A percentile compares a stretch with the other conserved stretches of the same genome.
phyloP scores from a whole-genome alignment of 2,113 vertebrate species.

The Dicrurus megarhynchus region DNA sequence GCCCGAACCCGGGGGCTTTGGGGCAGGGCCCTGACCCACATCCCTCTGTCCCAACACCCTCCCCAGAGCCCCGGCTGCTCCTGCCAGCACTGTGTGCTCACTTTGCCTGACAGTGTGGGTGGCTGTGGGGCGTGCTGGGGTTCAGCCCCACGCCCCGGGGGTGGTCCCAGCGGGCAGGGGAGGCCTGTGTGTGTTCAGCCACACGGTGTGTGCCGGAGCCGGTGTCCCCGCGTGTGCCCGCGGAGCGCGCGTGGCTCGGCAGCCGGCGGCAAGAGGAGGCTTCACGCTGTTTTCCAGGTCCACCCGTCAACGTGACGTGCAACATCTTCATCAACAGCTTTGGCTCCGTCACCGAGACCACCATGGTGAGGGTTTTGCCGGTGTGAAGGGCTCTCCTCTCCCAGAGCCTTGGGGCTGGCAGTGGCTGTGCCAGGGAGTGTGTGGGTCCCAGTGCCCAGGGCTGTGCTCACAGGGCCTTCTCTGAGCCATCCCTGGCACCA shows the following conservation, averaged over 20 bases:
- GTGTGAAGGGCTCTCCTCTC: fast-evolving
- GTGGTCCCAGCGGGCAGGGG: neutral
- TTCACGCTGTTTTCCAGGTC: constrained; percentile 73
- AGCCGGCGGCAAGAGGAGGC: neutral
- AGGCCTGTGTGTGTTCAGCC: neutral
- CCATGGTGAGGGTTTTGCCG: constrained; percentile 81
- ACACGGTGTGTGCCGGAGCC: fast-evolving
- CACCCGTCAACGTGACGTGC: constrained; percentile 93
- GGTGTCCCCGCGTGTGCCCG: fast-evolving
- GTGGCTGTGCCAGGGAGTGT: fast-evolving
- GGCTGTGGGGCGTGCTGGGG: neutral
- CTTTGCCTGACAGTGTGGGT: fast-evolving
- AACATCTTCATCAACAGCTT: constrained; percentile 99
- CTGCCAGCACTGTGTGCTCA: fast-evolving
- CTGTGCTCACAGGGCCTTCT: neutral
- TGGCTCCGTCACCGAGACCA: constrained; percentile 91
- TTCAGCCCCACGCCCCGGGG: fast-evolving
- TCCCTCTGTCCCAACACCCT: neutral
- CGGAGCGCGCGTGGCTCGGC: fast-evolving
- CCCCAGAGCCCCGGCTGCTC: neutral
- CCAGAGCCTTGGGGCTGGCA: fast-evolving
- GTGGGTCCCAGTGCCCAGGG: fast-evolving
- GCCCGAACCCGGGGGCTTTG: neutral
- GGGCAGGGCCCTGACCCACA: neutral
- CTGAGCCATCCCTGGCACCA: neutral